Percentiles rank a stretch among this genome's conserved stretches.
phyloP scores from a whole-genome alignment of 2,797 vertebrate genomes.

The Cossypha polioptera region DNA sequence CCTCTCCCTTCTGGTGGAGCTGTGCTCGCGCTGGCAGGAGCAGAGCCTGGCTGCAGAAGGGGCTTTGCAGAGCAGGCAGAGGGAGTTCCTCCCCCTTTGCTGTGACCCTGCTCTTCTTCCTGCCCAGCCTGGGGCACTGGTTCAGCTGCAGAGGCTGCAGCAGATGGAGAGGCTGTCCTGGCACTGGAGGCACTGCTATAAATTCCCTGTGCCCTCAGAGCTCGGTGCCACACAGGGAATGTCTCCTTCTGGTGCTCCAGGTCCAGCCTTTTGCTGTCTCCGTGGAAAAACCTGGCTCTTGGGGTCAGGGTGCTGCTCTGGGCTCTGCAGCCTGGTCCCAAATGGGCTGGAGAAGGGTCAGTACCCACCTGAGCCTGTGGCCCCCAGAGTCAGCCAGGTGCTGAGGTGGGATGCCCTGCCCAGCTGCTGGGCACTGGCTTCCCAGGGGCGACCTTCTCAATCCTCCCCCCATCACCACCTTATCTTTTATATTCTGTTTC shows the following conservation, averaged over 20 bases:
- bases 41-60: neutral
- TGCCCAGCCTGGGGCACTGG: neutral
- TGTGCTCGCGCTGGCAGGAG: neutral
- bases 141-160: slow-evolving; percentile 13
- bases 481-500: neutral
- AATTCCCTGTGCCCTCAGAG: neutral
- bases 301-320: neutral
- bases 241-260: neutral
- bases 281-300: accelerated
- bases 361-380: neutral
- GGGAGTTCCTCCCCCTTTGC: neutral
- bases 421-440: accelerated
- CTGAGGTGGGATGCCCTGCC: neutral
- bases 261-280: neutral
- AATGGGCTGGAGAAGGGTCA: neutral
- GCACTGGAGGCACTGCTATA: neutral
- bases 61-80: neutral
- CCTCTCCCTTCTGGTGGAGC: accelerated
- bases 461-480: neutral
- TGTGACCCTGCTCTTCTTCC: neutral
- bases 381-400: accelerated
- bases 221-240: accelerated
- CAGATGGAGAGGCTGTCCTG: neutral
- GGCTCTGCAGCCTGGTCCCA: neutral
- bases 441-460: neutral